These are phyloP conservation scores for Epinephelus coioides DNA, from an alignment of 2,797 vertebrate species.

Conservation along the genomic window DNA sequence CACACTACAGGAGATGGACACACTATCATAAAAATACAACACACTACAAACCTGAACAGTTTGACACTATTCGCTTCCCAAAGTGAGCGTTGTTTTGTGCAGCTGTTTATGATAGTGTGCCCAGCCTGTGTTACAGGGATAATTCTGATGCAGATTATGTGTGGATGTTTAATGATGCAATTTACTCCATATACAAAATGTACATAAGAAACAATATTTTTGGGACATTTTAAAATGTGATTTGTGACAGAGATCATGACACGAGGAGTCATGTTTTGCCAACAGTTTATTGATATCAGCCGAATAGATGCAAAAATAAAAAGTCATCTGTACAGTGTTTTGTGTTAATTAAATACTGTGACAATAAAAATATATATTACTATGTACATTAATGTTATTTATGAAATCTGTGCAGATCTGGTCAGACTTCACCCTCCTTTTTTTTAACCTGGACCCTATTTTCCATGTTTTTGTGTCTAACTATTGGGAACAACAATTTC, in stretches of 20 bases:
- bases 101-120: conserved; percentile 13
- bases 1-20: background rate
- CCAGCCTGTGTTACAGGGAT: conserved; percentile 17
- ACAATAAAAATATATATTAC: conserved; percentile 58
- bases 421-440: conserved; percentile 3
- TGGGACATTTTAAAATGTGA: conserved; percentile 24
- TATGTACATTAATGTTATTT: conserved; percentile 9
- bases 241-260: conserved; percentile 17
- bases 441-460: too few species aligned
- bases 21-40: background rate
- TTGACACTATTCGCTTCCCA: background rate
- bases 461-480: too few species aligned
- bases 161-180: conserved; percentile 14
- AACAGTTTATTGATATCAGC: conserved; percentile 52
- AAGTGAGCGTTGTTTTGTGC: background rate
- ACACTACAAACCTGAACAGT: background rate
- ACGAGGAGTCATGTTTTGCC: conserved; percentile 7
- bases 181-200: conserved; percentile 23
- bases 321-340: conserved; percentile 43
- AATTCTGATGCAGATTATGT: conserved; percentile 19
- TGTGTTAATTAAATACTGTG: conserved; percentile 39
- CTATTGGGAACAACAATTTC: too few species aligned
- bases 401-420: background rate
- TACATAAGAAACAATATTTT: conserved; percentile 39
- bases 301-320: conserved; percentile 28